Conservation (phyloP, 2,797 vertebrate genomes). For the Amniataba percoides region DNA sequence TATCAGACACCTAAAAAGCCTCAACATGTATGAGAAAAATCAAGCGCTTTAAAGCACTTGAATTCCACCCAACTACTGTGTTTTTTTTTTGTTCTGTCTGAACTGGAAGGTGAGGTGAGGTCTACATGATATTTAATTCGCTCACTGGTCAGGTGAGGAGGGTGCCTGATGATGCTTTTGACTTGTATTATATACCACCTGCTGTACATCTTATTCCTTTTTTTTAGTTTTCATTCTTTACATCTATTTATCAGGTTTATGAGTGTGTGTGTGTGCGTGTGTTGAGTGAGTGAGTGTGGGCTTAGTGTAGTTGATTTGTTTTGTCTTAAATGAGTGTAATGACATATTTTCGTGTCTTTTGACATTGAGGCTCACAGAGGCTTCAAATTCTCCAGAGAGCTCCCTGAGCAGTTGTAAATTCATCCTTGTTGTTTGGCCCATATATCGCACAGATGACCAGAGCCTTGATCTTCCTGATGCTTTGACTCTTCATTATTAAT, state of each 20-base stretch:
- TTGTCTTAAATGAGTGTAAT: slow-evolving; percentile 43
- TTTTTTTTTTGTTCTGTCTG: slow-evolving; percentile 10
- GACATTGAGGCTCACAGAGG: background rate
- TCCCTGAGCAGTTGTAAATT: slow-evolving; percentile 27
- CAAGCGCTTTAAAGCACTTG: slow-evolving; percentile 11
- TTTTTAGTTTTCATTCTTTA: slow-evolving; percentile 44
- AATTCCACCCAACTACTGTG: slow-evolving; percentile 13
- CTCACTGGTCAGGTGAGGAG: slow-evolving; percentile 18
- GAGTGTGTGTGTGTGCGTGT: slow-evolving; percentile 40
- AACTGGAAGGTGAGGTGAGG: slow-evolving; percentile 10
- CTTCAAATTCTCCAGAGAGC: slow-evolving; percentile 46
- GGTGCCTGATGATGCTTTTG: slow-evolving; percentile 28
- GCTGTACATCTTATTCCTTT: slow-evolving; percentile 47
- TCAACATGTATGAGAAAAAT: slow-evolving; percentile 26
- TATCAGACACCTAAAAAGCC: slow-evolving; percentile 24
- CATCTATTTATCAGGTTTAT: slow-evolving; percentile 69
- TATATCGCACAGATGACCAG: background rate
- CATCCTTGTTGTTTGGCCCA: background rate
- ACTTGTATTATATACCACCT: slow-evolving; percentile 56
- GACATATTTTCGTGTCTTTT: slow-evolving; percentile 27
- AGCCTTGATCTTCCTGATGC: background rate
- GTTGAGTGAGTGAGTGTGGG: slow-evolving; percentile 13
- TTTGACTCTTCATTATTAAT: slow-evolving; percentile 14
- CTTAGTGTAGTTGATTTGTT: slow-evolving; percentile 37
- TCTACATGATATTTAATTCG: slow-evolving; percentile 34